A percentile compares a stretch with the other conserved stretches of the same genome.
phyloP scores from a whole-genome alignment of 2,888 invertebrate genomes.

The Eupithecia centaureata region DNA sequence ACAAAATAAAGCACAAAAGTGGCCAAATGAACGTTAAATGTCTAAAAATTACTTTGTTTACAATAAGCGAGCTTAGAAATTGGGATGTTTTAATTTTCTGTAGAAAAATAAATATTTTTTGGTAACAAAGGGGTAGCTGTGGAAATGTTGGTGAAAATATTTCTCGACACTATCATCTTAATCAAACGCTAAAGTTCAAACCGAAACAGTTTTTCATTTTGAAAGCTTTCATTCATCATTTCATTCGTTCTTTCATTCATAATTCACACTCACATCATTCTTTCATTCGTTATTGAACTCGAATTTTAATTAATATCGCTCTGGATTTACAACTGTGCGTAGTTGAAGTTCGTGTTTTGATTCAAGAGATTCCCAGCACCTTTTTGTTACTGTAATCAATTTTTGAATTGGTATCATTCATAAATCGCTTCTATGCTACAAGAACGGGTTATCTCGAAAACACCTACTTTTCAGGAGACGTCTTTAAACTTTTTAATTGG shows the following conservation, averaged over 20 bases:
- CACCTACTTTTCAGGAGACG: no score
- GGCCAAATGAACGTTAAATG: background rate
- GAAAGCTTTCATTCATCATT: background rate
- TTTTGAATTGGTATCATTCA: no score
- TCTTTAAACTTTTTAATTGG: no score
- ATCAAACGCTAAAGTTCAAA: background rate
- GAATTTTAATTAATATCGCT: no score
- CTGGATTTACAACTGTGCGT: no score
- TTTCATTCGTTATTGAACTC: no score
- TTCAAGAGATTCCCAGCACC: no score
- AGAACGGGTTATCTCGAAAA: no score
- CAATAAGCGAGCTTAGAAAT: background rate
- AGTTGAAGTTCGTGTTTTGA: no score
- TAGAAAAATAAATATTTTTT: background rate
- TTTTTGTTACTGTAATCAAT: no score
- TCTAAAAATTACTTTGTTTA: background rate
- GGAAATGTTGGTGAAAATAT: background rate
- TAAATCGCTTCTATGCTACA: no score
- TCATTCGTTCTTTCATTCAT: background rate
- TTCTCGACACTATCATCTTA: background rate
- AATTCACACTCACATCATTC: no score
- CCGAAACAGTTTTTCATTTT: background rate
- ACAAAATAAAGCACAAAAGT: background rate
- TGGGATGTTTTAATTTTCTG: background rate
- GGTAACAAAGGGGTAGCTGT: background rate